phyloP scores from a whole-genome alignment of 2,888 invertebrate species.

The Agonum fuliginosum region DNA sequence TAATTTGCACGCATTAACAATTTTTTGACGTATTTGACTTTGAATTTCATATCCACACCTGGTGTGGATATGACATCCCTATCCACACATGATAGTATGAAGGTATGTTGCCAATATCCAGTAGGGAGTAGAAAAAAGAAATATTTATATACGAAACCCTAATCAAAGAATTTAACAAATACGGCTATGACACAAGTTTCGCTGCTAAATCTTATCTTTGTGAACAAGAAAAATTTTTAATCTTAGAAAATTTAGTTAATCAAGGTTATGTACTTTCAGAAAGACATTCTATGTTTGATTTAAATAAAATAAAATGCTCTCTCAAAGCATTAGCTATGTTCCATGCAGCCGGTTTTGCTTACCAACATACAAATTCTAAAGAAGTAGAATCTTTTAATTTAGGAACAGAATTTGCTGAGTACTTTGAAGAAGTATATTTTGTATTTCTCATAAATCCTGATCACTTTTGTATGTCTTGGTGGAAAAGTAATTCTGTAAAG shows the following conservation, averaged over 20 bases:
- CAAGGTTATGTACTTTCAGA: constrained; percentile 62
- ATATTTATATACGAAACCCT: constrained; percentile 66
- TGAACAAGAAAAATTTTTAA: constrained; percentile 63
- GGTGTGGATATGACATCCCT: no score
- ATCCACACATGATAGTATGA: no score
- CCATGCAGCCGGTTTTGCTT: constrained; percentile 74
- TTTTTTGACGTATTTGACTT: no score
- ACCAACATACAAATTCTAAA: constrained; percentile 70
- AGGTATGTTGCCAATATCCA: no score
- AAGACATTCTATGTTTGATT: constrained; percentile 71
- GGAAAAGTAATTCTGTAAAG: constrained; percentile 15
- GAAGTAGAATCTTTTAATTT: constrained; percentile 44
- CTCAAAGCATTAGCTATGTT: constrained; percentile 74
- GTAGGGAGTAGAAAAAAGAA: no score
- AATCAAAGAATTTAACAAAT: constrained; percentile 63
- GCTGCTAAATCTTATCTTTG: constrained; percentile 66
- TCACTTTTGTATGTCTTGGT: constrained; percentile 4
- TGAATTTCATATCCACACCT: no score
- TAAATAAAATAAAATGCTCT: constrained; percentile 73
- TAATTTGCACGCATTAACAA: no score
- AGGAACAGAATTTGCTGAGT: constrained; percentile 9
- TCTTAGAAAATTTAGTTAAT: constrained; percentile 66
- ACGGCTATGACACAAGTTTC: constrained; percentile 64
- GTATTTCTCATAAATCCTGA: background rate
- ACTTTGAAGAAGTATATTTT: constrained; percentile 11